These are phyloP conservation scores for Pyrrhosoma nymphula DNA, from an alignment of 2,888 invertebrate genomes.

Conservation along the genomic window DNA sequence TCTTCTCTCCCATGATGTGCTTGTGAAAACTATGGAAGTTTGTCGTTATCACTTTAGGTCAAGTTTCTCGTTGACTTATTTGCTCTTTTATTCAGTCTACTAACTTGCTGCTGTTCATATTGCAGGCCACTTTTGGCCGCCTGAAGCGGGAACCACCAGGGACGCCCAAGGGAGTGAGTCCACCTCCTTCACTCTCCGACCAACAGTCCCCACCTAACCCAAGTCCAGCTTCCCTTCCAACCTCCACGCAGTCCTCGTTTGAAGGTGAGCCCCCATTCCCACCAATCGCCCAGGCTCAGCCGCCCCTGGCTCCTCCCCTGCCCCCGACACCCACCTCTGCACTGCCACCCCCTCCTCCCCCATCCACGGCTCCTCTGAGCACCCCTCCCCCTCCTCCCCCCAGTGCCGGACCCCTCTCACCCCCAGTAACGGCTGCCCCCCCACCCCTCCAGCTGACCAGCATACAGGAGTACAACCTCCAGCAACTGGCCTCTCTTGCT, in stretches of 20 bases:
- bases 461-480: slow-evolving; percentile 92
- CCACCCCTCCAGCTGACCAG: slow-evolving; percentile 81
- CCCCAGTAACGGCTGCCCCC: slow-evolving; percentile 75
- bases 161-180: slow-evolving; percentile 80
- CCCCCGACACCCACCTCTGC: slow-evolving; percentile 75
- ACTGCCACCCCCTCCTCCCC: slow-evolving; percentile 64
- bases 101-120: not conserved
- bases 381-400: slow-evolving; percentile 76
- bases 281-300: slow-evolving; percentile 70
- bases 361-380: slow-evolving; percentile 72
- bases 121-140: slow-evolving; percentile 71
- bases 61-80: too few species aligned
- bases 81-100: too few species aligned
- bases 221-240: slow-evolving; percentile 83
- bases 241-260: slow-evolving; percentile 88
- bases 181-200: slow-evolving; percentile 80
- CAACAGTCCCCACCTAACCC: slow-evolving; percentile 68
- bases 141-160: slow-evolving; percentile 75
- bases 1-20: too few species aligned
- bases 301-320: slow-evolving; percentile 76
- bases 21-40: too few species aligned
- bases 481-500: slow-evolving; percentile 88
- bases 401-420: slow-evolving; percentile 73
- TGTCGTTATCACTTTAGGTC: too few species aligned
- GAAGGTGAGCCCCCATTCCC: slow-evolving; percentile 84